Conservation (phyloP, 2,113 vertebrate genomes). For the Phodopus roborovskii region DNA sequence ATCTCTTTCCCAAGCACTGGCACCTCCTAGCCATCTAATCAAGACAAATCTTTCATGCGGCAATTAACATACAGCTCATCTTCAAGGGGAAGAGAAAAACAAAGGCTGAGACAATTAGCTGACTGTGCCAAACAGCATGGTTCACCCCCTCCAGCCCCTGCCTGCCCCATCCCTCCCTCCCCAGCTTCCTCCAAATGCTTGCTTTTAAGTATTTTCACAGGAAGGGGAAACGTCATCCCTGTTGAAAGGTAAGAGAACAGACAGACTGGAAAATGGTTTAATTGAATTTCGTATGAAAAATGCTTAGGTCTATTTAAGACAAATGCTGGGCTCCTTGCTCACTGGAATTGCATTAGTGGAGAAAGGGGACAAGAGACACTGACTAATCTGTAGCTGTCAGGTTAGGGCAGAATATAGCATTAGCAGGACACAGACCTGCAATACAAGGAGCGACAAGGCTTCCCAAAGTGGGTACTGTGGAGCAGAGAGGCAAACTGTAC, state of each 20-base stretch:
- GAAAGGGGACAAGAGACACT: conserved; percentile 63
- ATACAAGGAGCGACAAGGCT: conserved; percentile 49
- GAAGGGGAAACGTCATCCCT: conserved; percentile 60
- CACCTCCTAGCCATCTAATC: conserved; percentile 75
- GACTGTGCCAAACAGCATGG: conserved; percentile 62
- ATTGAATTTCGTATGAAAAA: conserved; percentile 83
- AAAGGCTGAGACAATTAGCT: conserved; percentile 81
- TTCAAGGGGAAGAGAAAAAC: conserved; percentile 77
- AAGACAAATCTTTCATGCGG: conserved; percentile 78
- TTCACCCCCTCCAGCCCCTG: neutral
- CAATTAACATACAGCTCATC: conserved; percentile 81
- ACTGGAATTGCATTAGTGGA: conserved; percentile 78
- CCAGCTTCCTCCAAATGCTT: conserved; percentile 21
- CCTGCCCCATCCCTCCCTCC: neutral
- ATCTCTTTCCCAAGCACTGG: conserved; percentile 59
- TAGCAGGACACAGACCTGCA: conserved; percentile 73
- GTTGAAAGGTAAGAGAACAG: conserved; percentile 79
- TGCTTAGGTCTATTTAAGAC: conserved; percentile 79
- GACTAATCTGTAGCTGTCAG: conserved; percentile 79
- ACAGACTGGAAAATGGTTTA: conserved; percentile 81
- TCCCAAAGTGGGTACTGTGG: conserved; percentile 39
- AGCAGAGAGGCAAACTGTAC: conserved; percentile 60
- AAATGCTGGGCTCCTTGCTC: conserved; percentile 73
- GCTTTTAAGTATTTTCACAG: conserved; percentile 73
- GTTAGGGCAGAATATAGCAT: conserved; percentile 81